Conservation (phyloP, 1,140 invertebrate species). For the Zaprionus ornatus region DNA sequence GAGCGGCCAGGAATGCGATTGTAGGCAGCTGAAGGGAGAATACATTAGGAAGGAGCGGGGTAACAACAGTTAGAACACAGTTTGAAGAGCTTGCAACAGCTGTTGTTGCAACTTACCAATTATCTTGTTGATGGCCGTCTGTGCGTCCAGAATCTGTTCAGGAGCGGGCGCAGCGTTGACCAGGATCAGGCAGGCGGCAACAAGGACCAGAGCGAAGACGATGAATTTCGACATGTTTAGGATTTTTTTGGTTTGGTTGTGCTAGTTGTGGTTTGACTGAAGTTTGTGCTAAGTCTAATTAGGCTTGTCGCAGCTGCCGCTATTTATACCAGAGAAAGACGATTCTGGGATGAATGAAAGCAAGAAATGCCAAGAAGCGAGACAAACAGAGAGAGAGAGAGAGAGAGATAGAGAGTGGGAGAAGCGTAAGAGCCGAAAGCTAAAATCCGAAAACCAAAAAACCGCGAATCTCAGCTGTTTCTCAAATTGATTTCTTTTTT, state of each 20-base stretch:
- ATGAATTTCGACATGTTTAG: conserved; percentile 62
- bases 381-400: background rate
- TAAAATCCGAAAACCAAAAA: conserved; percentile 17
- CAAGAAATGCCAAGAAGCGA: background rate
- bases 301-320: conserved; percentile 40
- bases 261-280: conserved; percentile 33
- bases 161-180: conserved; percentile 57
- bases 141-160: conserved; percentile 56
- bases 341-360: conserved; percentile 45
- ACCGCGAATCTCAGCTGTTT: conserved; percentile 45
- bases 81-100: background rate
- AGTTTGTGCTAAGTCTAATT: conserved; percentile 58
- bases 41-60: background rate
- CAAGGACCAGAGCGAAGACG: conserved; percentile 42
- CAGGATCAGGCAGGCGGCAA: conserved; percentile 46
- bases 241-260: conserved; percentile 11
- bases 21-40: conserved; percentile 53
- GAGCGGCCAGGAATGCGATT: conserved; percentile 65
- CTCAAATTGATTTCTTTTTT: conserved; percentile 61
- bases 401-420: background rate
- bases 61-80: background rate
- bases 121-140: conserved; percentile 69
- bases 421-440: background rate
- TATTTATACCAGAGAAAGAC: conserved; percentile 65
- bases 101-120: conserved; percentile 50